phyloP scores from a whole-genome alignment of 2,797 vertebrate species.

The Tachyglossus aculeatus region DNA sequence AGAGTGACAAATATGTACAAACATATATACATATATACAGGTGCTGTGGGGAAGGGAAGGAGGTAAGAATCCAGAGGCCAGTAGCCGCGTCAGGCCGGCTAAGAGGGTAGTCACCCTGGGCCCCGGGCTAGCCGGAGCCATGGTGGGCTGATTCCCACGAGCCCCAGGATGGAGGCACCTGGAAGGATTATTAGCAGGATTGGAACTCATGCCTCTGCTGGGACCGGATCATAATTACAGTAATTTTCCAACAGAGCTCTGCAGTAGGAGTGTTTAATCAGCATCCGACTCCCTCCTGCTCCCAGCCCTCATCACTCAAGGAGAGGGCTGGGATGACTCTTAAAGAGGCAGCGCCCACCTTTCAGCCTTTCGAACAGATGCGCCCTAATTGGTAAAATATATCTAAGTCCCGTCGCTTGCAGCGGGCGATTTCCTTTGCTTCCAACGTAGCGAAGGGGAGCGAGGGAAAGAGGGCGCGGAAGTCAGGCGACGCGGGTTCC shows the following conservation, averaged over 20 bases:
- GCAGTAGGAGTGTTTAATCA: slow-evolving; percentile 67
- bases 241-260: slow-evolving; percentile 66
- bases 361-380: slow-evolving; percentile 60
- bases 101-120: neutral
- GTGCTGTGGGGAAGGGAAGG: too few species aligned
- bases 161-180: slow-evolving; percentile 56
- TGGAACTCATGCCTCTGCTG: slow-evolving; percentile 69
- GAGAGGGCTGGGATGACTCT: slow-evolving; percentile 65
- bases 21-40: too few species aligned
- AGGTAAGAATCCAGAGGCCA: neutral
- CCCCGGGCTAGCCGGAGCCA: slow-evolving; percentile 17
- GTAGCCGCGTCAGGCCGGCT: neutral
- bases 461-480: neutral
- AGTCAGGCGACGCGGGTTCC: neutral
- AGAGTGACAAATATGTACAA: too few species aligned
- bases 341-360: slow-evolving; percentile 61
- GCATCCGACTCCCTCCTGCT: slow-evolving; percentile 54
- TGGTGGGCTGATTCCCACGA: slow-evolving; percentile 29
- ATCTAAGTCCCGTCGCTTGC: slow-evolving; percentile 58
- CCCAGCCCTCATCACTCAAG: slow-evolving; percentile 64
- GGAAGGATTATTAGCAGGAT: slow-evolving; percentile 69
- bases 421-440: slow-evolving; percentile 36
- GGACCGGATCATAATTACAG: slow-evolving; percentile 72
- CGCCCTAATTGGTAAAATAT: slow-evolving; percentile 63
- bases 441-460: neutral